Evolutionary conservation across 2,888 invertebrate genomes (phyloP).

Genomic region (Polylopha cassiicola): DNA sequence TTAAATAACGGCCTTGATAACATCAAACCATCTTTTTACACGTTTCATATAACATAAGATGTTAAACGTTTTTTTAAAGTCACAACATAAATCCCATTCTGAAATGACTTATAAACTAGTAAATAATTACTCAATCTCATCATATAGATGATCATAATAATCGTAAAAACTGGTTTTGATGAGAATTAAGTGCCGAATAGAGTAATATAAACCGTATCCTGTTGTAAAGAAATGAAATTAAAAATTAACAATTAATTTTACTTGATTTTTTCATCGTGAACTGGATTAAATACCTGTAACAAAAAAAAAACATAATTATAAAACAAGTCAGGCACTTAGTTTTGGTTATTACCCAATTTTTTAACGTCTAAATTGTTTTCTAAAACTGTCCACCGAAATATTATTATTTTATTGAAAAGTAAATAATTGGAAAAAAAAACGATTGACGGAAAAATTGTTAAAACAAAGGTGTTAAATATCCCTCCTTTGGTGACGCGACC

Average conservation of each 20-base stretch:
- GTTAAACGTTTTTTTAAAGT: not conserved
- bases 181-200: conserved; percentile 9
- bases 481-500: too few relatives aligned
- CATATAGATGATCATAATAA: conserved; percentile 10
- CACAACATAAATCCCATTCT: conserved; percentile 4
- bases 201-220: conserved; percentile 14
- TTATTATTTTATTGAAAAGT: too few relatives aligned
- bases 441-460: too few relatives aligned
- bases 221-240: conserved; percentile 11
- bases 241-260: not conserved
- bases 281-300: conserved; percentile 10
- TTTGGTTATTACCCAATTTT: too few relatives aligned
- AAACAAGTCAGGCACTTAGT: too few relatives aligned
- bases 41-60: not conserved
- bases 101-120: conserved; percentile 11
- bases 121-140: conserved; percentile 19
- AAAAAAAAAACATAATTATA: conserved; percentile 1
- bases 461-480: too few relatives aligned
- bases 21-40: too few relatives aligned
- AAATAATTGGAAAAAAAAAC: too few relatives aligned
- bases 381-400: too few relatives aligned
- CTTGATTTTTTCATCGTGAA: not conserved
- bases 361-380: too few relatives aligned
- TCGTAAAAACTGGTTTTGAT: conserved; percentile 17
- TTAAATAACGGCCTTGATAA: too few relatives aligned